Percentiles rank a stretch among this genome's conserved stretches.
Conservation (phyloP, 2,888 invertebrate species). For the Platycheirus albimanus region DNA sequence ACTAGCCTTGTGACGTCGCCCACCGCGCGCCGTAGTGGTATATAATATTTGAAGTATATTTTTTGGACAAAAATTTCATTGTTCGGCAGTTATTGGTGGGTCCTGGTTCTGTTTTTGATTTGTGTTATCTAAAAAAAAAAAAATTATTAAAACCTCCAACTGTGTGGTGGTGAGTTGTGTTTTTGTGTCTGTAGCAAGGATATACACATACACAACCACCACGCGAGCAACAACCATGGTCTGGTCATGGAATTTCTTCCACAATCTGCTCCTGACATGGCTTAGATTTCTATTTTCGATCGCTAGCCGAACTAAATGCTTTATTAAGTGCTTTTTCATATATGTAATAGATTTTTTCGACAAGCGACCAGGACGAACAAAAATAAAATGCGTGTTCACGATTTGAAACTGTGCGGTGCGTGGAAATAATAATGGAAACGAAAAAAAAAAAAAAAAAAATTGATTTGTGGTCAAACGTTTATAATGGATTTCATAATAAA, state of each 20-base stretch:
- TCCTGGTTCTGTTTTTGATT: slow-evolving; percentile 66
- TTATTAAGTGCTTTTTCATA: slow-evolving; percentile 69
- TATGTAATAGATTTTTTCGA: slow-evolving; percentile 26
- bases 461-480: slow-evolving; percentile 66
- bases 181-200: too few species aligned
- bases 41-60: background rate
- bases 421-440: slow-evolving; percentile 21
- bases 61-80: slow-evolving; percentile 35
- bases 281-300: slow-evolving; percentile 49
- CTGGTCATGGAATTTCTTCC: slow-evolving; percentile 10
- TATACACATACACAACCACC: too few species aligned
- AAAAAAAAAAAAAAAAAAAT: slow-evolving; percentile 20
- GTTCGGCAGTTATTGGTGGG: slow-evolving; percentile 59
- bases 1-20: too few species aligned
- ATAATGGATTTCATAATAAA: slow-evolving; percentile 44
- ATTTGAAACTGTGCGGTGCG: slow-evolving; percentile 25
- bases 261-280: slow-evolving; percentile 58
- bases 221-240: slow-evolving; percentile 37
- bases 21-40: background rate
- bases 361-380: background rate
- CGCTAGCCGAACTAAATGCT: slow-evolving; percentile 49
- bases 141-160: background rate
- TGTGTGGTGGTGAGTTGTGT: too few species aligned
- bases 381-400: slow-evolving; percentile 34
- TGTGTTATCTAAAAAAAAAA: slow-evolving; percentile 45